Percentiles rank a stretch among this genome's conserved stretches.
Evolutionary conservation across 2,888 invertebrate species (phyloP).

Genomic region (Anticlea derivata): DNA sequence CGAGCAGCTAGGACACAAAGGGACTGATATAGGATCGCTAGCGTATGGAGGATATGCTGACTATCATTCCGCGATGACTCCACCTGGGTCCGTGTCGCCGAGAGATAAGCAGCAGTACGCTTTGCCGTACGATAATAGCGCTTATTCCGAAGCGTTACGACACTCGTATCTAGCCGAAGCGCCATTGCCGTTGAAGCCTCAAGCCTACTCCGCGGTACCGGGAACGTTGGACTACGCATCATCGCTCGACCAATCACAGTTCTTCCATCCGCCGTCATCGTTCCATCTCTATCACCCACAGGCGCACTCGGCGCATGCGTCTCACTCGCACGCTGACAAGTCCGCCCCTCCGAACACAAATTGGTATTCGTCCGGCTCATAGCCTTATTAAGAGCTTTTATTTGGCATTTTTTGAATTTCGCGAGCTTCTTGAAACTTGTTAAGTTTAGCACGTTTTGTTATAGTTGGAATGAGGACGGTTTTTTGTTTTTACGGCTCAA

Average conservation of each 20-base stretch:
- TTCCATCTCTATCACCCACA: constrained; percentile 95
- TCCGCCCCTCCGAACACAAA: constrained; percentile 88
- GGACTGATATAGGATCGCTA: constrained; percentile 85
- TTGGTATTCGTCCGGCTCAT: constrained; percentile 92
- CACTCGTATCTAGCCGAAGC: constrained; percentile 80
- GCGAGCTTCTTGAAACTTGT: constrained; percentile 39
- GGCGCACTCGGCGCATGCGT: constrained; percentile 70
- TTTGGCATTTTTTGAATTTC: constrained; percentile 22
- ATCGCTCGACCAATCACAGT: constrained; percentile 91
- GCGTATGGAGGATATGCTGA: constrained; percentile 87
- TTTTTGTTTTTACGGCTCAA: constrained; percentile 44
- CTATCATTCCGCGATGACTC: constrained; percentile 97
- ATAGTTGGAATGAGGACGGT: constrained; percentile 39
- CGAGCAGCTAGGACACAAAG: constrained; percentile 83
- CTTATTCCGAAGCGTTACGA: constrained; percentile 87
- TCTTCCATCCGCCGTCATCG: constrained; percentile 90
- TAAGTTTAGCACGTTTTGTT: constrained; percentile 54
- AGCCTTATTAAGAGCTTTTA: constrained; percentile 68
- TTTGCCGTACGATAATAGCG: constrained; percentile 79
- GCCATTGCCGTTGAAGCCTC: constrained; percentile 92
- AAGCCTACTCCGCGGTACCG: constrained; percentile 91
- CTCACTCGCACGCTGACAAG: constrained; percentile 82
- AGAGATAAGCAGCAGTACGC: constrained; percentile 90
- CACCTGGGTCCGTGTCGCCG: constrained; percentile 98
- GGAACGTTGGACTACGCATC: constrained; percentile 87